Evolutionary conservation across 1,140 invertebrate species (phyloP).

Genomic region (Euschistus heros): DNA sequence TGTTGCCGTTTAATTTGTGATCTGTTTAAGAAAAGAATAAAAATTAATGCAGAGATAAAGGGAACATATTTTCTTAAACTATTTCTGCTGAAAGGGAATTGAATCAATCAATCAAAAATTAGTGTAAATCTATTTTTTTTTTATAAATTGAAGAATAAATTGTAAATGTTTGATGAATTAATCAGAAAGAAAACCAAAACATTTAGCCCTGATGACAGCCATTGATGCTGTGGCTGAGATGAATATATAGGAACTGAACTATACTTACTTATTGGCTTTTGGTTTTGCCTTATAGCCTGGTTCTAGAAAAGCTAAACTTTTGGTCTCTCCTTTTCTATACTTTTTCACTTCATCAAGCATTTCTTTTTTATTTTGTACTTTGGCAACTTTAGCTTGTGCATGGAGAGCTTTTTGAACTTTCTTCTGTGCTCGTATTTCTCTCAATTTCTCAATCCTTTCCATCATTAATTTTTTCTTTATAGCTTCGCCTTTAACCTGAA

Average conservation of each 20-base stretch:
- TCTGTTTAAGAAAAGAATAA: slow-evolving; percentile 23
- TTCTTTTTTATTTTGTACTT: slow-evolving; percentile 63
- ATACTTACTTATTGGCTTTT: neutral
- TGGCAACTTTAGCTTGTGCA: slow-evolving; percentile 67
- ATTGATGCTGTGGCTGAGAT: too few species aligned
- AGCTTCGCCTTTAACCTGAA: slow-evolving; percentile 63
- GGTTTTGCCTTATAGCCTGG: neutral
- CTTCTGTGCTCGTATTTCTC: slow-evolving; percentile 76
- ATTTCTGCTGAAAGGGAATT: neutral
- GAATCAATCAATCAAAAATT: neutral
- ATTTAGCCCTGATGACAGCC: neutral
- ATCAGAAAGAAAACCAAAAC: neutral
- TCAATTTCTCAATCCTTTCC: slow-evolving; percentile 77
- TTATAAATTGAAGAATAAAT: too few species aligned
- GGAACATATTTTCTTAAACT: neutral
- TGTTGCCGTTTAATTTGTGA: slow-evolving; percentile 47
- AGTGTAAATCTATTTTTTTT: too few species aligned
- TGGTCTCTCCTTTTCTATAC: slow-evolving; percentile 67
- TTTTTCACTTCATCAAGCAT: slow-evolving; percentile 77
- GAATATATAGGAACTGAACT: too few species aligned
- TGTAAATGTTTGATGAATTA: too few species aligned
- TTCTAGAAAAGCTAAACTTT: slow-evolving; percentile 74
- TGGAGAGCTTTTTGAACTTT: slow-evolving; percentile 88
- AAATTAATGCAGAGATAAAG: neutral
- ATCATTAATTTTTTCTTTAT: slow-evolving; percentile 72